Evolutionary conservation across 1,140 invertebrate species (phyloP).

Genomic region (Antheraea pernyi): DNA sequence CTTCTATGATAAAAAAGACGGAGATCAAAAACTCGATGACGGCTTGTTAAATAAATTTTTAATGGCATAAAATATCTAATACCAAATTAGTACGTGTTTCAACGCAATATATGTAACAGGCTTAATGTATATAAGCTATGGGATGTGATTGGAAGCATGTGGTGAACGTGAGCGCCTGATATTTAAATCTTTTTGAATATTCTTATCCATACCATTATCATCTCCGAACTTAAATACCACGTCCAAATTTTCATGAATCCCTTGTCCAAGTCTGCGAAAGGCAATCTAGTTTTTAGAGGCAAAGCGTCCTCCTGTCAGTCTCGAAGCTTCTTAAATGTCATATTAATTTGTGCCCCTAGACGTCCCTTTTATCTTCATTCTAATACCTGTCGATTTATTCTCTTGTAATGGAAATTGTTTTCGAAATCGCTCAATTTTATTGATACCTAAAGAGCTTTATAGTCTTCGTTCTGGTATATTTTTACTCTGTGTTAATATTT

Average conservation of each 20-base stretch:
- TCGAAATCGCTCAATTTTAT: background rate
- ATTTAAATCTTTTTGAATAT: too few species aligned
- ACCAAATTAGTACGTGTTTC: too few species aligned
- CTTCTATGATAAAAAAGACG: too few species aligned
- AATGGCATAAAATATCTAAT: too few species aligned
- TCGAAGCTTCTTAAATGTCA: conserved; percentile 11
- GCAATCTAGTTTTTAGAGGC: conserved; percentile 38
- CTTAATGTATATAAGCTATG: too few species aligned
- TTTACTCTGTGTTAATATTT: background rate
- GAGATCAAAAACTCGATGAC: too few species aligned
- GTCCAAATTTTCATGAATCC: conserved; percentile 13
- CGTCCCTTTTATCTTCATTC: background rate
- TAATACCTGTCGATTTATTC: conserved; percentile 1
- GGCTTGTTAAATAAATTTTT: too few species aligned
- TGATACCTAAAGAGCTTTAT: background rate
- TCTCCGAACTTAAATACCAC: conserved; percentile 1
- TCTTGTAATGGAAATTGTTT: conserved; percentile 3
- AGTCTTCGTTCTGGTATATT: background rate
- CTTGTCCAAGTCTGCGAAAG: conserved; percentile 12
- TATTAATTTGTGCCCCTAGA: conserved; percentile 20
- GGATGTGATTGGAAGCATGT: too few species aligned
- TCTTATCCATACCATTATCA: too few species aligned
- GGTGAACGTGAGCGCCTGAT: too few species aligned
- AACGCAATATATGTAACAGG: too few species aligned
- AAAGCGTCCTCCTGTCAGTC: conserved; percentile 25